These are phyloP conservation scores for Pungitius pungitius DNA, from an alignment of 2,113 vertebrate genomes.

Conservation along the genomic window DNA sequence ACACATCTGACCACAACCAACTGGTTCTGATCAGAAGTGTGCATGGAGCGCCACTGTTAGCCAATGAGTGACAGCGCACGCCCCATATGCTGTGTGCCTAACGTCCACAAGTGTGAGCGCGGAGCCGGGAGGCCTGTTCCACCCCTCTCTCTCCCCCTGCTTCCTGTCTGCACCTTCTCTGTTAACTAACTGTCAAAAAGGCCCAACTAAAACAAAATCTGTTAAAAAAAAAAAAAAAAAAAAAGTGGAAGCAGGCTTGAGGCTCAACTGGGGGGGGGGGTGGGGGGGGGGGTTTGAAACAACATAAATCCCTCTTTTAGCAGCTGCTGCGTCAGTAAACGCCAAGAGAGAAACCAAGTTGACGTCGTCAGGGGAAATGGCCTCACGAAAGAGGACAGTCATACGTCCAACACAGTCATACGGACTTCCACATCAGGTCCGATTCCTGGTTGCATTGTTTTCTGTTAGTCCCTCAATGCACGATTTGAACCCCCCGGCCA, in stretches of 20 bases:
- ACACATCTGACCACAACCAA: neutral
- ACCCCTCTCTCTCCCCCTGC: neutral
- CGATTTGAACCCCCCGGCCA: neutral
- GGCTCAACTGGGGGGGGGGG: neutral
- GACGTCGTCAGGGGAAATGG: neutral
- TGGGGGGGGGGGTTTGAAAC: too few species aligned
- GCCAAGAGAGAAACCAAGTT: neutral
- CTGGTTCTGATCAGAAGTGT: neutral
- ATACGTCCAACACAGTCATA: neutral
- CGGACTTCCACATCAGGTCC: neutral
- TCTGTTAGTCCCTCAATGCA: neutral
- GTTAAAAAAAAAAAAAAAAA: too few species aligned
- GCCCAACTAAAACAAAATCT: neutral
- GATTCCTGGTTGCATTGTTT: neutral
- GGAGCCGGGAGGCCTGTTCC: neutral
- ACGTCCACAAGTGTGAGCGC: neutral
- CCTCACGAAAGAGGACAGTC: neutral
- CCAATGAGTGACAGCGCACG: neutral
- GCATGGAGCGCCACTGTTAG: too few species aligned
- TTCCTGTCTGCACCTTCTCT: neutral
- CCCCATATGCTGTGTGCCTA: neutral
- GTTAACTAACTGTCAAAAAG: neutral
- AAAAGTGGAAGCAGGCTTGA: neutral
- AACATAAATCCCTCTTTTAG: neutral
- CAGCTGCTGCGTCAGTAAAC: neutral